Evolutionary conservation across 2,888 invertebrate genomes (phyloP), one percentile per base, ranked within the genome.

Genomic region (Smittia sp.): DNA sequence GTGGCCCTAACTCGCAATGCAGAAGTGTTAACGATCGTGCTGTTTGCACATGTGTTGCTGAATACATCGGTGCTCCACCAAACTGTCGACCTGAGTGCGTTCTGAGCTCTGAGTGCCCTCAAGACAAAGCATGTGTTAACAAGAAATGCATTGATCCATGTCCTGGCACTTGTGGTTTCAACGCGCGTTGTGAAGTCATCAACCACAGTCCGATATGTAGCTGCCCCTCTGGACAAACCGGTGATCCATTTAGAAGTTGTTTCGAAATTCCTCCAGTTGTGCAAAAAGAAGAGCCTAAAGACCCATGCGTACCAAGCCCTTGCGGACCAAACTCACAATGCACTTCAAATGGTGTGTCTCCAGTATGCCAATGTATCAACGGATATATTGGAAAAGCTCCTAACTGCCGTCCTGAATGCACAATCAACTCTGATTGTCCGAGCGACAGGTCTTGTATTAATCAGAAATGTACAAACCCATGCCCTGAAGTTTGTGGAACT

Each of bases 381-480:
- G 87, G 87, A 76, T 94, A 92, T 79, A 85, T 91, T 65, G 94
- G 93, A 39, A 86, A 87, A 69, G 92, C 93, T 75, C 92, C 93
- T 25, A 90, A 90, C 77, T 93, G 93, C 78, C 85, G 92, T 77
- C 93, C 93, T 20, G 92, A 92, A 81, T 92, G 92, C 81, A 86
- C 91, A 6, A 90, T 92, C 72, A 93, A 92, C 80, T 89, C 91
- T 15, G 92, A 93, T 22, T 58, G 58, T n/a, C 22, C 81, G 73
- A 81, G 80, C 20, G 81, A 83, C 76, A 81, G 78, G 75, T 86
- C 86, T 58, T 87, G 87, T 77, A 80, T 85, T 65, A 80, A 81
- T 75, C 83, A 84, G 75, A 85, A 85, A 77, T 87, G 86, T 76
- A 78, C 80, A 74, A 84, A 86, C 79, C 86, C 86, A 62, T 85